These are phyloP conservation scores for Bradypus variegatus DNA, from an alignment of 2,797 vertebrate species.

Conservation along the genomic window DNA sequence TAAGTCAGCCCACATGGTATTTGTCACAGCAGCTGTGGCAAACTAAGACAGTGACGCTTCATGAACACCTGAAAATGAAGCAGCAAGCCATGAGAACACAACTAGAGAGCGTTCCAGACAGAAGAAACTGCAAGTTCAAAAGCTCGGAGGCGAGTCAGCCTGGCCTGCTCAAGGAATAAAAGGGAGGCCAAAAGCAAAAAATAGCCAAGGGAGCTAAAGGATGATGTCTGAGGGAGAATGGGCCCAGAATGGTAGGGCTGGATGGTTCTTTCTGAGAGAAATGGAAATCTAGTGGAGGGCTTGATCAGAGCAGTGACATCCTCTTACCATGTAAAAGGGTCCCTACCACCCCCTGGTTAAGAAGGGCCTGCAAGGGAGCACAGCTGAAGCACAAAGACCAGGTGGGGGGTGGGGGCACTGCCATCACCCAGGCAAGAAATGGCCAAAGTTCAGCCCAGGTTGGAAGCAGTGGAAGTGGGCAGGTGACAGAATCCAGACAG, in stretches of 20 bases:
- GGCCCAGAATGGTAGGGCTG: background rate
- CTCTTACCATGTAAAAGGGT: background rate
- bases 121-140: background rate
- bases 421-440: background rate
- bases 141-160: no score
- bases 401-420: no score
- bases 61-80: no score
- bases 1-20: no score
- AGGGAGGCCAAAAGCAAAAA: background rate
- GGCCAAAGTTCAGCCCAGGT: no score
- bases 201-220: background rate
- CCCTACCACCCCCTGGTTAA: rapidly evolving
- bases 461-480: background rate
- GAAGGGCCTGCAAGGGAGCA: background rate
- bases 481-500: background rate
- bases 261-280: no score
- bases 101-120: background rate
- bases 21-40: no score
- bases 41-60: no score
- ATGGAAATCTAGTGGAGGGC: background rate
- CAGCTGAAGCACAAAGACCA: background rate
- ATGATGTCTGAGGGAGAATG: background rate
- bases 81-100: rapidly evolving
- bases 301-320: background rate
- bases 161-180: background rate